Conservation (phyloP, 2,113 vertebrate genomes). For the Melospiza melodia region DNA sequence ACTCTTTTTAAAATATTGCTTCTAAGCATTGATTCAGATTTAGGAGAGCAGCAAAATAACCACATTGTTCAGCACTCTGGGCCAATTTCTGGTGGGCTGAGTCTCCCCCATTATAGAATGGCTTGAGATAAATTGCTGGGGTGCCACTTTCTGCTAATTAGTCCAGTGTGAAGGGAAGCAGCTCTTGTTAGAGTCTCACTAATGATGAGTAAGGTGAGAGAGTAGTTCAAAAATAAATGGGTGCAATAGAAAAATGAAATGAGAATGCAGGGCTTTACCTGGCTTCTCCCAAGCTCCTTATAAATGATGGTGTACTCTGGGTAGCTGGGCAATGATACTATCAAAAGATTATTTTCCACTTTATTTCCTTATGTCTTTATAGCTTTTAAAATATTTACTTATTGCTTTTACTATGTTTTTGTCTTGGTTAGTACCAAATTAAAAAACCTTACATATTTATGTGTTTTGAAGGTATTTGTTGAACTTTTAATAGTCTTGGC, state of each 20-base stretch:
- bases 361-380: background rate
- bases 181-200: background rate
- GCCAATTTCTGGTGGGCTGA: background rate
- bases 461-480: background rate
- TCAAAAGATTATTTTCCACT: background rate
- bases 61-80: accelerated
- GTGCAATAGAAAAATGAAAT: background rate
- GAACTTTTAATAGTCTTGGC: background rate
- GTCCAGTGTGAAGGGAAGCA: background rate
- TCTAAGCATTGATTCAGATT: background rate
- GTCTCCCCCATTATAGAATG: background rate
- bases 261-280: background rate
- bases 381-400: background rate
- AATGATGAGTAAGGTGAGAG: background rate
- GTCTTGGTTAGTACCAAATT: accelerated
- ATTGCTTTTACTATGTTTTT: background rate
- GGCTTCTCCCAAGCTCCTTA: accelerated
- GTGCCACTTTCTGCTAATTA: background rate
- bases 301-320: background rate
- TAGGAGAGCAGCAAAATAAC: background rate
- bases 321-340: background rate
- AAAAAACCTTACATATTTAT: accelerated
- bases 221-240: background rate
- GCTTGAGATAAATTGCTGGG: background rate
- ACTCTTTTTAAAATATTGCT: background rate